These are phyloP conservation scores for Pteria penguin DNA, from an alignment of 2,888 invertebrate genomes.

Conservation along the genomic window DNA sequence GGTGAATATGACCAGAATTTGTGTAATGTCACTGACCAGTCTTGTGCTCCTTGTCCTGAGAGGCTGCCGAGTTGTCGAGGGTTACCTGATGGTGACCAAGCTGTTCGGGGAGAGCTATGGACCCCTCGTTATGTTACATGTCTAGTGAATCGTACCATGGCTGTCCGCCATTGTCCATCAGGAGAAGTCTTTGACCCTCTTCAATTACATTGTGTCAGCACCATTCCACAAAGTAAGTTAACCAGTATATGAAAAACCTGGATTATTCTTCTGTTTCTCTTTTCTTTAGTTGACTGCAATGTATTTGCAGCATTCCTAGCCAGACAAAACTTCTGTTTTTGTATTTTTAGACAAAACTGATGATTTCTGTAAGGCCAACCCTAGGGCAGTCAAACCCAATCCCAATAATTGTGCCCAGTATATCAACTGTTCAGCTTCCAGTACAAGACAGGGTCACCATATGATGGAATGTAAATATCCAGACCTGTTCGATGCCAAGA, in stretches of 20 bases:
- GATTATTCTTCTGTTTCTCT: no score
- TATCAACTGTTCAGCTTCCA: constrained; percentile 23
- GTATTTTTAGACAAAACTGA: constrained; percentile 49
- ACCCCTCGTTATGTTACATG: constrained; percentile 37
- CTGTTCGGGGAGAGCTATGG: constrained; percentile 35
- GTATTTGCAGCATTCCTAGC: neutral
- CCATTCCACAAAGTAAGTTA: constrained; percentile 20
- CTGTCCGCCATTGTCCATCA: constrained; percentile 30
- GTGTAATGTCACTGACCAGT: constrained; percentile 26
- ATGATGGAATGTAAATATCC: constrained; percentile 36
- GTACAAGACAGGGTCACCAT: constrained; percentile 14
- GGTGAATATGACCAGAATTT: constrained; percentile 43
- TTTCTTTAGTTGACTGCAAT: neutral
- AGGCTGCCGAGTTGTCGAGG: constrained; percentile 40
- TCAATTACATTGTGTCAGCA: constrained; percentile 27
- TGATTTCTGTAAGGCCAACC: constrained; percentile 55
- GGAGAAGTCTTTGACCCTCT: constrained; percentile 35
- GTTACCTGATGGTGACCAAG: constrained; percentile 40
- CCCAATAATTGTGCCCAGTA: constrained; percentile 32
- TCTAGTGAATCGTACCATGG: constrained; percentile 38
- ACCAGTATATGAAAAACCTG: no score
- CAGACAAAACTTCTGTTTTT: neutral
- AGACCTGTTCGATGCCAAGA: constrained; percentile 40
- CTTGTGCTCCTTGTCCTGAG: constrained; percentile 30
- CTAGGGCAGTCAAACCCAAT: constrained; percentile 36